Base-by-base conservation (phyloP, 2,113 vertebrate genomes). In the Eptesicus fuscus region DNA sequence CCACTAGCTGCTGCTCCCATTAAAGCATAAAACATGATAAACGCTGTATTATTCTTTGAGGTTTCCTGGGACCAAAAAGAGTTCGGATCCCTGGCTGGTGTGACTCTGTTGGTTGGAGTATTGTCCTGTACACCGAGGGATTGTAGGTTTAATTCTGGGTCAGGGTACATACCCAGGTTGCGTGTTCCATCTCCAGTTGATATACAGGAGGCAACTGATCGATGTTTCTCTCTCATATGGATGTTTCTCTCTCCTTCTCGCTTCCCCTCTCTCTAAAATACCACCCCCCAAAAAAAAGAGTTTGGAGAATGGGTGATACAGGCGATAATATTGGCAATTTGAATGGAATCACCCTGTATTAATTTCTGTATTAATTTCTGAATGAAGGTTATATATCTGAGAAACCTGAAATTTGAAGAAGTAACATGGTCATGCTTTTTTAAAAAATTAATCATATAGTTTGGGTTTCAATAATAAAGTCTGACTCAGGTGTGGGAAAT, bases 391-490 rank as follows among this genome's bases (percentile, higher is more conserved):
- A 79, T 37, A 56, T 30, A 42, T 67, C 35, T 84, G 42, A 95
- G 79, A 95, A 90, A 49, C 5, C n/a, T 25, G 80, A 93, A 42
- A 94, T 22, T 40, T 89, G 22, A n/a, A 83, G 63, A 92, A 23
- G 22, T 74, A 82, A 76, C 77, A 17, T 44, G 22, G 89, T 77
- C 40, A 56, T 35, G n/a, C 7, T 2, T 12, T 40, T 17, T 6
- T 12, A 30, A 3, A 44, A 74, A 9, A 49, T 6, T 40, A 83
- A 85, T 49, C 84, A 47, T 61, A 25, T 61, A n/a, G 23, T 28
- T 92, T 96, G n/a, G 49, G 59, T 71, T 91, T 94, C 91, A 71
- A 51, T 42, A 59, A 65, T 44, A 70, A 90, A 84, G 49, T 67
- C 14, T 83, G 40, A 83, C 69, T 83, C 37, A 61, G 28, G 25